Evolutionary conservation across 1,140 invertebrate species (phyloP).

Genomic region (Drosophila melanica): DNA sequence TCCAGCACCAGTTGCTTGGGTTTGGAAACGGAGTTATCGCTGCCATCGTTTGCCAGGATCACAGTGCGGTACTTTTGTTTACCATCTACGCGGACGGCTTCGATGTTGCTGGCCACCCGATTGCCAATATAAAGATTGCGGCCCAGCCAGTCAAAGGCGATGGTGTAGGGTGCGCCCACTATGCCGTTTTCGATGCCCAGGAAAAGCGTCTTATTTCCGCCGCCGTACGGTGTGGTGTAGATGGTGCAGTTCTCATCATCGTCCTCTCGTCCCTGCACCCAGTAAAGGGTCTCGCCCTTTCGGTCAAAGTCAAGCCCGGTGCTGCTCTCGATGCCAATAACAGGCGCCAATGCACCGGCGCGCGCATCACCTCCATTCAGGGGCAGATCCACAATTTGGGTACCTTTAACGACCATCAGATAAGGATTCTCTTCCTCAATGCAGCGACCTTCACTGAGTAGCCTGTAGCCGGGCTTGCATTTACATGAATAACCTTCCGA

Average conservation of each 20-base stretch:
- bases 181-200: constrained; percentile 91
- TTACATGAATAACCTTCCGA: constrained; percentile 92
- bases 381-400: constrained; percentile 94
- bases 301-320: constrained; percentile 96
- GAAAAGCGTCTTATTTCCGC: constrained; percentile 94
- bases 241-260: constrained; percentile 93
- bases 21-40: constrained; percentile 92
- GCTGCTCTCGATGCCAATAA: constrained; percentile 95
- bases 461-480: constrained; percentile 94
- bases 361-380: constrained; percentile 90
- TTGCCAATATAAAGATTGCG: constrained; percentile 98
- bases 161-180: constrained; percentile 94
- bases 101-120: constrained; percentile 95
- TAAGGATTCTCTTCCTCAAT: constrained; percentile 94
- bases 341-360: constrained; percentile 92
- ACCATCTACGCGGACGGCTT: constrained; percentile 94
- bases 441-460: constrained; percentile 89
- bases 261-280: constrained; percentile 91
- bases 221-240: constrained; percentile 92
- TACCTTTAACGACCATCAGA: constrained; percentile 95
- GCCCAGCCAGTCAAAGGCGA: constrained; percentile 98
- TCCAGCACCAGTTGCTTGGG: constrained; percentile 95
- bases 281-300: constrained; percentile 92
- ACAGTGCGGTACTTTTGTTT: constrained; percentile 93
- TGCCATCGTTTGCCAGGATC: constrained; percentile 96